These are phyloP conservation scores for Eupithecia pulchellata DNA, from an alignment of 2,888 invertebrate genomes.

Conservation along the genomic window DNA sequence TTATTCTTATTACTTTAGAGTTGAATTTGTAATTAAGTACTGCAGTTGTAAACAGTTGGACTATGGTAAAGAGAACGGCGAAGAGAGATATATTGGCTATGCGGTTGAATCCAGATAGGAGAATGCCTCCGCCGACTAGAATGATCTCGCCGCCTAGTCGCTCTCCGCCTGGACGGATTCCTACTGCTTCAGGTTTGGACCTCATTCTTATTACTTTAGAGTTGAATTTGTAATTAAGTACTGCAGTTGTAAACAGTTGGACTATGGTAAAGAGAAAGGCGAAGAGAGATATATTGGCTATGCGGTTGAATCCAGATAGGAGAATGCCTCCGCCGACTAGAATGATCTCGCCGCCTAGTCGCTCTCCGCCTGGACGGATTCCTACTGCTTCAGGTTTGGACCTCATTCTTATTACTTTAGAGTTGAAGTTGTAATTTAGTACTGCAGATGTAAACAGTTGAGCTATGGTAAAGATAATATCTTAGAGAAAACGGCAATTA, in stretches of 20 bases:
- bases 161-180: not conserved
- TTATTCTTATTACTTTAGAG: too few species aligned
- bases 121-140: not conserved
- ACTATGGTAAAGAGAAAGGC: not conserved
- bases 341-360: slow-evolving; percentile 1
- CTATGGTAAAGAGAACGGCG: not conserved
- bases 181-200: slow-evolving; percentile 5
- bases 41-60: not conserved
- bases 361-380: not conserved
- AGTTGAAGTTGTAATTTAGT: not conserved
- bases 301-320: not conserved
- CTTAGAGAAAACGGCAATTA: not conserved
- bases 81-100: not conserved
- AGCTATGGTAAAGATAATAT: not conserved
- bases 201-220: not conserved
- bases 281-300: not conserved
- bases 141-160: not conserved
- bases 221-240: not conserved
- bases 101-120: not conserved
- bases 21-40: too few species aligned
- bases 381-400: slow-evolving; percentile 5
- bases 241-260: not conserved
- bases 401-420: not conserved
- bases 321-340: not conserved
- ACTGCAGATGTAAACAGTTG: not conserved